Base-by-base conservation (phyloP, 2,113 vertebrate genomes). In the Piaya cayana region DNA sequence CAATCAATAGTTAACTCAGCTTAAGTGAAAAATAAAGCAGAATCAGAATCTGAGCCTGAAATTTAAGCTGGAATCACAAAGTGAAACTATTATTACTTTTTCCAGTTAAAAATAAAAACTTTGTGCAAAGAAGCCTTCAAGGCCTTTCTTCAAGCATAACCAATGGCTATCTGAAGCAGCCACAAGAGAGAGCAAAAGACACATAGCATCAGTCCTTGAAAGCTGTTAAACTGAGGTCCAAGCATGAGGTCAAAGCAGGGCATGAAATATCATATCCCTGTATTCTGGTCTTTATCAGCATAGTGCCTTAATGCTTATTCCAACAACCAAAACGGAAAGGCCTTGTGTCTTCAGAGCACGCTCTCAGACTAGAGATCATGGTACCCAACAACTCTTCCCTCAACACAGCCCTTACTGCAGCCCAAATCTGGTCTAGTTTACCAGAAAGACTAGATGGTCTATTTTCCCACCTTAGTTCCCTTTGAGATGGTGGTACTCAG, bases 361-460 rank as follows among this genome's bases (percentile, higher is more conserved):
- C 13, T 37, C 22, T 39, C 2, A 1, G 19, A 9, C 4, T 1
- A 10, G 14, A 76, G 18, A 36, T 17, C 36, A 11, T 1, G 5
- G 8, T 32, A 82, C 9, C 7, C 39, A 52, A 18, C 6, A 42
- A 23, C 20, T 39, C 27, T 34, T 5, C 58, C 23, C 19, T 59
- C 34, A 49, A 30, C 17, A 21, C 55, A 67, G 42, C 10, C 36
- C 8, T 58, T 36, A 36, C 21, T 2, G 3, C 0, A 0, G 1
- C 27, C 30, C 22, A 67, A 15, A n/a, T 5, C 37, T 49, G 29
- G 6, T 42, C 25, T 60, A 42, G 16, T 83, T 82, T 29, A 37
- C 13, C 16, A 36, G 2, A 22, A 21, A 65, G 19, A 37, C 4
- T 23, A 14, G 25, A 26, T 11, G 32, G 3, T 58, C 18, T 55